These are phyloP conservation scores for Latrodectus hesperus DNA, from an alignment of 2,888 invertebrate genomes.

Conservation along the genomic window DNA sequence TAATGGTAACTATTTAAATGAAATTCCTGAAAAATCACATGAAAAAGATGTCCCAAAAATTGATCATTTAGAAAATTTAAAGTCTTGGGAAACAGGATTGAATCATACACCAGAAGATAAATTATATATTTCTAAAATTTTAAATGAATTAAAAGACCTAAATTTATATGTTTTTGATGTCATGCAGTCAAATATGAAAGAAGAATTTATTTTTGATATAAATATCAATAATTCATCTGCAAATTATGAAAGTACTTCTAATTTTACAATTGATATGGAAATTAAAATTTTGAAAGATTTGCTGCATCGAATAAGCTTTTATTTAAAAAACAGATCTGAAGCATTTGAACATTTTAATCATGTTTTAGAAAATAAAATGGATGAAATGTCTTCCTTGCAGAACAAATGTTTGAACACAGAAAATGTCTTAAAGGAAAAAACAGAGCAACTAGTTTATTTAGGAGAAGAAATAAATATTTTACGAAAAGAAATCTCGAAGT, in stretches of 20 bases:
- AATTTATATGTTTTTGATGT: constrained; percentile 17
- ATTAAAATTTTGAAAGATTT: constrained; percentile 17
- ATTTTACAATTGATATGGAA: constrained; percentile 4
- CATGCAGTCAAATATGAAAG: constrained; percentile 25
- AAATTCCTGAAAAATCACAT: background rate
- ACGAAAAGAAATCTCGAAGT: background rate
- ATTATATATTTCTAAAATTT: background rate
- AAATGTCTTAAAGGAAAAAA: background rate
- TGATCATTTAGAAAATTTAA: background rate
- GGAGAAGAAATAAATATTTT: background rate
- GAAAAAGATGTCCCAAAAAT: background rate
- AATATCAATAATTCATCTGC: background rate
- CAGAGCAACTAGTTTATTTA: background rate
- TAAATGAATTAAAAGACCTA: constrained; percentile 25
- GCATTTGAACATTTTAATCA: constrained; percentile 3
- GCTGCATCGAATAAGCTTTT: constrained; percentile 13
- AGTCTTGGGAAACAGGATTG: background rate
- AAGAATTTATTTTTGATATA: background rate
- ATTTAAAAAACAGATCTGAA: constrained; percentile 16
- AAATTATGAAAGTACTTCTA: background rate
- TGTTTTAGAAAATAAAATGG: constrained; percentile 2
- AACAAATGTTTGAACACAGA: background rate
- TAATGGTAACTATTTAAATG: background rate
- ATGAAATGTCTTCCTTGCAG: constrained; percentile 10
- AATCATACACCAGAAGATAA: no score